Conservation (phyloP, 2,113 vertebrate genomes). For the Epinephelus lanceolatus region DNA sequence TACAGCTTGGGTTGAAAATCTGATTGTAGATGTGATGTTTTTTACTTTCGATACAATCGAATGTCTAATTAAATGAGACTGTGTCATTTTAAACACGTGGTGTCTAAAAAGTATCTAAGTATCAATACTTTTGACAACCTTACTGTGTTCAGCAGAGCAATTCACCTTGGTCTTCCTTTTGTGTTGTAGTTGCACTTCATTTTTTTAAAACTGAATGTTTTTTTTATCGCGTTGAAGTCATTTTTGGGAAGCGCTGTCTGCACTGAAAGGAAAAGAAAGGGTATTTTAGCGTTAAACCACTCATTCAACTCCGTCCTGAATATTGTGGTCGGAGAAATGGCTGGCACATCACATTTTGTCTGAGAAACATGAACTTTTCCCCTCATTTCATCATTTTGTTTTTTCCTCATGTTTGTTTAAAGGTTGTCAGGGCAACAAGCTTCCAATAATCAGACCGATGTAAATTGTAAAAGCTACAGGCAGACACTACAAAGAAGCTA, state of each 20-base stretch:
- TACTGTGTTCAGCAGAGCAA: conserved; percentile 16
- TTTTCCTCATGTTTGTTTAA: conserved; percentile 40
- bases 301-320: conserved; percentile 35
- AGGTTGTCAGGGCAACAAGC: conserved; percentile 65
- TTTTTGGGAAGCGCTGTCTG: conserved; percentile 46
- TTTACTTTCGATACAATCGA: no score
- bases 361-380: conserved; percentile 25
- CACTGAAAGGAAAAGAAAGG: conserved; percentile 61
- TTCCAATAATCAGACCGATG: conserved; percentile 48
- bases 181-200: conserved; percentile 61
- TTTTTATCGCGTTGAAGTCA: conserved; percentile 10
- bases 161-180: conserved; percentile 75
- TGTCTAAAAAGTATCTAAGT: no score
- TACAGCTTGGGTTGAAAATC: no score
- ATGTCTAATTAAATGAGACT: no score
- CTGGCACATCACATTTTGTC: conserved; percentile 9
- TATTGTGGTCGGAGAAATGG: not conserved
- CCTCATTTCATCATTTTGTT: conserved; percentile 22
- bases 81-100: no score
- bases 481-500: conserved; percentile 37
- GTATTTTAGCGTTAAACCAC: conserved; percentile 44
- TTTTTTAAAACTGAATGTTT: conserved; percentile 25
- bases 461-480: conserved; percentile 62
- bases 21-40: no score
- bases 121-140: no score